Evolutionary conservation across 2,888 invertebrate genomes (phyloP).

Genomic region (Tenthredo amoena): DNA sequence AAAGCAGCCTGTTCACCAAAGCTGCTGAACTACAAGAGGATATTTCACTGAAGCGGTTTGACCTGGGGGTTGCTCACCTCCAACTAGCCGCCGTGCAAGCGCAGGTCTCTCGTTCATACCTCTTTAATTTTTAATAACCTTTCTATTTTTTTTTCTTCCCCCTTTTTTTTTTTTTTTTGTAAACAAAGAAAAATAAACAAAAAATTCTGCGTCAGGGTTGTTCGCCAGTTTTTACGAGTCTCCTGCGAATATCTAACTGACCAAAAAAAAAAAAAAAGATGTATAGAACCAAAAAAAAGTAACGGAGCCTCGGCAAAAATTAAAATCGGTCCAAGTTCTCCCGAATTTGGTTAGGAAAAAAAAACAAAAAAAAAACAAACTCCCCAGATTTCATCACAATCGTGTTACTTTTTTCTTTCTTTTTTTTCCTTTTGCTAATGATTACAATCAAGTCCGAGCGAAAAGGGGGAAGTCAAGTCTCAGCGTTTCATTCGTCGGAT

Average conservation of each 20-base stretch:
- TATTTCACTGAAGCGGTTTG: slow-evolving; percentile 95
- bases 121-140: not conserved
- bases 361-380: not conserved
- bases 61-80: slow-evolving; percentile 93
- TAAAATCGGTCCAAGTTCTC: too few species aligned
- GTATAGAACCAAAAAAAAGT: not conserved
- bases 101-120: slow-evolving; percentile 84
- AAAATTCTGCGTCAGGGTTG: not conserved
- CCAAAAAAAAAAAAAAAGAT: not conserved
- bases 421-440: not conserved
- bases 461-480: not conserved
- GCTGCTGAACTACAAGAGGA: slow-evolving; percentile 98
- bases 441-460: not conserved
- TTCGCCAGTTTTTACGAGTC: not conserved
- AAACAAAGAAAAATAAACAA: not conserved
- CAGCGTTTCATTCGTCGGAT: not conserved
- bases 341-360: not conserved
- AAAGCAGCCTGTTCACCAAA: slow-evolving; percentile 93
- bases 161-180: not conserved
- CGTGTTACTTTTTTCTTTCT: not conserved
- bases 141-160: not conserved
- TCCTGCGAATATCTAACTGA: not conserved
- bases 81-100: slow-evolving; percentile 94
- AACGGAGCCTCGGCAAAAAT: too few species aligned
- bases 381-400: not conserved